Percentiles rank a stretch among this genome's conserved stretches.
These are phyloP conservation scores for Vulpes ferrilata DNA, from an alignment of 2,113 vertebrate species.

Conservation along the genomic window DNA sequence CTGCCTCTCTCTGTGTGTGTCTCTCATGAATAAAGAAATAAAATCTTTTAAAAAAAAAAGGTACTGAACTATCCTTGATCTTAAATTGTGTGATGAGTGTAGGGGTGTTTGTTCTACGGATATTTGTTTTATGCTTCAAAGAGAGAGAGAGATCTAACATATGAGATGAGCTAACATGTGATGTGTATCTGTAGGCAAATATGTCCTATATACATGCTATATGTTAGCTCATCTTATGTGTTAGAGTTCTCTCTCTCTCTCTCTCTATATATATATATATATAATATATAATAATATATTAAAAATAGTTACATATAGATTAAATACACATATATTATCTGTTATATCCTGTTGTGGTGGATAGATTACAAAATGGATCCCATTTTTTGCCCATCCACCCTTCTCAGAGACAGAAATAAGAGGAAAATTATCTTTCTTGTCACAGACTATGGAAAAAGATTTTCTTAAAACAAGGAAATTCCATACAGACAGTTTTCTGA, in stretches of 20 bases:
- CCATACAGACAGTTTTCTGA: not conserved
- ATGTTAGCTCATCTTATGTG: not conserved
- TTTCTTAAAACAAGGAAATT: constrained; percentile 61
- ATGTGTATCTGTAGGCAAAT: not conserved
- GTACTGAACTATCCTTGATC: not conserved
- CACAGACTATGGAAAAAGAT: not conserved
- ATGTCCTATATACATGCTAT: not conserved
- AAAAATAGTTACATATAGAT: not conserved
- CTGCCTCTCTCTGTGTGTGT: no score
- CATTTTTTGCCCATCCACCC: not conserved
- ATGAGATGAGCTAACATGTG: not conserved
- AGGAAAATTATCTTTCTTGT: not conserved
- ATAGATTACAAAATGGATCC: not conserved
- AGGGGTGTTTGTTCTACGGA: not conserved
- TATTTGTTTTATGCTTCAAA: constrained; percentile 34
- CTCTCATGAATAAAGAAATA: no score
- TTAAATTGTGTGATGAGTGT: not conserved
- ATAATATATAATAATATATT: not conserved
- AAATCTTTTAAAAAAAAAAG: no score
- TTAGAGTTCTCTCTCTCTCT: not conserved
- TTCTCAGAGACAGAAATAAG: constrained; percentile 31
- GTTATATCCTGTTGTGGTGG: not conserved
- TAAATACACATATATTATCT: not conserved
- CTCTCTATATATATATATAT: not conserved
- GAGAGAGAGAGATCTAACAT: not conserved